These are phyloP conservation scores for Ceuthmochares aereus DNA, from an alignment of 2,113 vertebrate species.

Conservation along the genomic window DNA sequence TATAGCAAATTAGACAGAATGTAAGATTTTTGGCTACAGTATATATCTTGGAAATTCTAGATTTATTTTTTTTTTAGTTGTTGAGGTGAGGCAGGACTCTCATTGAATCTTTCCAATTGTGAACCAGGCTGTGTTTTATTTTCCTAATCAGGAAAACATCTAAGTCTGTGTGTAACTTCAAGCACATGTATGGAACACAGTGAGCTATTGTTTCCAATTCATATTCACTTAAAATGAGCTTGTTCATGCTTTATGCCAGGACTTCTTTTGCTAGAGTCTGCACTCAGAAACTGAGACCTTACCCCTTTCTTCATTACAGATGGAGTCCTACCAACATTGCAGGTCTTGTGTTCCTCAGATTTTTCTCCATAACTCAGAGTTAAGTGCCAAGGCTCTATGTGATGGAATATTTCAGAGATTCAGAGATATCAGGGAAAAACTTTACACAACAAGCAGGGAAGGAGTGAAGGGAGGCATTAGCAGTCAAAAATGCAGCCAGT, in stretches of 20 bases:
- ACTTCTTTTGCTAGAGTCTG: not conserved
- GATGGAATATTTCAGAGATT: not conserved
- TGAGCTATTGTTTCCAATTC: not conserved
- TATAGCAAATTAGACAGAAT: not conserved
- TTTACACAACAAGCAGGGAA: not conserved
- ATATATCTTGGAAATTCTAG: not conserved
- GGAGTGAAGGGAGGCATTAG: rapidly evolving
- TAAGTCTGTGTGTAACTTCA: not conserved
- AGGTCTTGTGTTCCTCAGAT: not conserved
- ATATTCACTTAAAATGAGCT: not conserved
- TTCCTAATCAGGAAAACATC: not conserved
- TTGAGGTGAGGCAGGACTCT: not conserved
- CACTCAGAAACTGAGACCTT: not conserved
- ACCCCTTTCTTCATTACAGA: not conserved
- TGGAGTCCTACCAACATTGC: rapidly evolving
- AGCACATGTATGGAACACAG: not conserved
- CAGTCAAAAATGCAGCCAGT: not conserved
- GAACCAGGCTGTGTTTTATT: not conserved
- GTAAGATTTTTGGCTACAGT: not conserved
- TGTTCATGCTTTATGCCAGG: not conserved
- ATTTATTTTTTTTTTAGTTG: not conserved
- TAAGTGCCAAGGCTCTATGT: too few relatives aligned
- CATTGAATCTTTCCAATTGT: not conserved
- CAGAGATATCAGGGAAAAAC: not conserved
- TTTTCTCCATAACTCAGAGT: not conserved